phyloP scores from a whole-genome alignment of 2,113 vertebrate species.

The Podarcis cretensis region DNA sequence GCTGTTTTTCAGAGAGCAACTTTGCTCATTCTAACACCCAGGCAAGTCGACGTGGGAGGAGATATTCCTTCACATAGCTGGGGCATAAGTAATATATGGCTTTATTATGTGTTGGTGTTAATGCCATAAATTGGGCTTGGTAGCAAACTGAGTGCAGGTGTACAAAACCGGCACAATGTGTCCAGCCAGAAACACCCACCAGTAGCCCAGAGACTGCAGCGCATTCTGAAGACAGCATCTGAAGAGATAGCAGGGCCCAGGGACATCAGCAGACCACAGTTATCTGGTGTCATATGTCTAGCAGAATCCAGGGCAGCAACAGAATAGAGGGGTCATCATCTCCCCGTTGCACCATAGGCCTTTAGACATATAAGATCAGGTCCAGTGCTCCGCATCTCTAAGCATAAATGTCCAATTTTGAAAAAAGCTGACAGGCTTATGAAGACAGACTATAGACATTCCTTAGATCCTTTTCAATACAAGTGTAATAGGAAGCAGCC shows the following conservation, averaged over 20 bases:
- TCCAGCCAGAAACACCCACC: no score
- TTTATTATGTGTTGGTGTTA: no score
- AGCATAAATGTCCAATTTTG: background rate
- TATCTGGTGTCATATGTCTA: background rate
- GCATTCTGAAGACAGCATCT: background rate
- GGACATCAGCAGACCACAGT: background rate
- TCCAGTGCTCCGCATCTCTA: background rate
- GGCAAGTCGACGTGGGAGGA: no score
- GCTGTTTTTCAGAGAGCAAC: background rate
- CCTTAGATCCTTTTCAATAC: background rate
- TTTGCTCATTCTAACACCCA: background rate
- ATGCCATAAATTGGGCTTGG: no score
- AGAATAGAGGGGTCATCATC: background rate
- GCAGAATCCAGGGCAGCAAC: background rate
- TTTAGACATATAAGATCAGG: background rate
- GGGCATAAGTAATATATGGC: no score
- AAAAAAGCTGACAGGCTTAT: background rate
- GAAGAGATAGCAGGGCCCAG: background rate
- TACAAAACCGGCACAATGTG: no score
- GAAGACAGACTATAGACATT: background rate
- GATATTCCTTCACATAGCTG: no score
- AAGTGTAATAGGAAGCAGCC: slow-evolving; percentile 31
- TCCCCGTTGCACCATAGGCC: background rate
- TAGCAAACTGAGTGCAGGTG: no score
- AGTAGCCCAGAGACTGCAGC: background rate